phyloP scores from a whole-genome alignment of 2,888 invertebrate species.

The Kuschelorhynchus macadamiae region DNA sequence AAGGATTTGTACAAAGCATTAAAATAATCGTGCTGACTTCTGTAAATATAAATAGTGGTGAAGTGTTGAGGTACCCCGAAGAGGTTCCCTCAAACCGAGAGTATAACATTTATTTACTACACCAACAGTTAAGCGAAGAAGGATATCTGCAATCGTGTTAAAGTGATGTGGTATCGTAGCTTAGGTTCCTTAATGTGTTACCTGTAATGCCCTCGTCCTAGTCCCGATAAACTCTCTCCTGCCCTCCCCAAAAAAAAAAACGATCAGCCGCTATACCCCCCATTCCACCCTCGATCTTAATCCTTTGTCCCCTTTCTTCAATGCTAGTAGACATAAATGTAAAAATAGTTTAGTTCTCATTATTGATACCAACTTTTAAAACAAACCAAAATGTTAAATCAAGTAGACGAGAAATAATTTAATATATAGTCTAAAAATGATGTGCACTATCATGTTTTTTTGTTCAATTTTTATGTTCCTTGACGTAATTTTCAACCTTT shows the following conservation, averaged over 20 bases:
- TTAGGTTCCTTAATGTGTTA: slow-evolving; percentile 75
- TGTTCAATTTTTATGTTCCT: no score
- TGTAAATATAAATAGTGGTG: slow-evolving; percentile 64
- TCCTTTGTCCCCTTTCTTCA: slow-evolving; percentile 16
- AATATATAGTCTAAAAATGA: no score
- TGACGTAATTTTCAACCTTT: no score
- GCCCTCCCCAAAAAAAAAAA: slow-evolving; percentile 41
- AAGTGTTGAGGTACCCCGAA: slow-evolving; percentile 61
- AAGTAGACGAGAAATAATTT: no score
- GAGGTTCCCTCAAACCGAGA: slow-evolving; percentile 57
- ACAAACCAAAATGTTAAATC: not conserved
- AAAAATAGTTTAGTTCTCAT: slow-evolving; percentile 13
- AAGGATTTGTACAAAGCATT: slow-evolving; percentile 68
- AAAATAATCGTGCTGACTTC: slow-evolving; percentile 66
- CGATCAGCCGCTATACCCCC: slow-evolving; percentile 54
- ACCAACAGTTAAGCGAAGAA: slow-evolving; percentile 50
- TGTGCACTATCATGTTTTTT: no score
- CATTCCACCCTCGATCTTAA: slow-evolving; percentile 15
- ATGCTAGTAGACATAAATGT: slow-evolving; percentile 19
- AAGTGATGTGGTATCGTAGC: slow-evolving; percentile 68
- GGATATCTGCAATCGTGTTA: slow-evolving; percentile 64
- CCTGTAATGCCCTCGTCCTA: slow-evolving; percentile 71
- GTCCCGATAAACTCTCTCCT: slow-evolving; percentile 64
- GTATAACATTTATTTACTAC: slow-evolving; percentile 44
- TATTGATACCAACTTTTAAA: not conserved